Conservation (phyloP, 2,888 invertebrate species). For the Chalcis sispes region DNA sequence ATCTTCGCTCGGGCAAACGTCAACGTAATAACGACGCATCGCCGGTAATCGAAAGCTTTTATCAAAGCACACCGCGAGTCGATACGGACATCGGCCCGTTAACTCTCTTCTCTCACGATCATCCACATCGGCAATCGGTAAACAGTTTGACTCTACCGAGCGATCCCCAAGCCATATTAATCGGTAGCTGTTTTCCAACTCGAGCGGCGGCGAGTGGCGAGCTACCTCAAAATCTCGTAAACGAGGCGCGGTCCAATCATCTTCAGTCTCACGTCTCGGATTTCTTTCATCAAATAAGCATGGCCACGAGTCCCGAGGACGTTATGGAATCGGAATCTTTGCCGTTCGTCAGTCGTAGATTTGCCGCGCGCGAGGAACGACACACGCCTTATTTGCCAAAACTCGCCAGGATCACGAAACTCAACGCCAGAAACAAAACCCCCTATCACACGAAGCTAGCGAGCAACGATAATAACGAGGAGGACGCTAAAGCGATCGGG, state of each 20-base stretch:
- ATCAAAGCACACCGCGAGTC: slow-evolving; percentile 73
- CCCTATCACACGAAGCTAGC: slow-evolving; percentile 68
- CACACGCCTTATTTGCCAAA: slow-evolving; percentile 63
- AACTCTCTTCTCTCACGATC: slow-evolving; percentile 63
- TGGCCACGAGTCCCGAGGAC: slow-evolving; percentile 74
- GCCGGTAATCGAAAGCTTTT: slow-evolving; percentile 70
- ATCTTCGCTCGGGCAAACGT: slow-evolving; percentile 68
- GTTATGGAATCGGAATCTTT: slow-evolving; percentile 73
- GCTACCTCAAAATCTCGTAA: slow-evolving; percentile 71
- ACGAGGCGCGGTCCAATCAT: slow-evolving; percentile 68
- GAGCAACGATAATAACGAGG: background rate
- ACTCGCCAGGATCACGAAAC: slow-evolving; percentile 69
- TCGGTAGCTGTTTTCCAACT: slow-evolving; percentile 18
- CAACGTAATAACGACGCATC: slow-evolving; percentile 67
- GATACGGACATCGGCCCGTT: slow-evolving; percentile 73
- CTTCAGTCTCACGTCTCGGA: slow-evolving; percentile 74
- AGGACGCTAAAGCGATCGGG: background rate
- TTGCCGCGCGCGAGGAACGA: background rate
- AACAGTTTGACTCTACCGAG: slow-evolving; percentile 35
- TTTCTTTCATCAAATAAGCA: slow-evolving; percentile 73
- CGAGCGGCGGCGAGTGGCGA: slow-evolving; percentile 20
- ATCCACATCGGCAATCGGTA: background rate
- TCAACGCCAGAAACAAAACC: slow-evolving; percentile 68
- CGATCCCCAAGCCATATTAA: slow-evolving; percentile 25
- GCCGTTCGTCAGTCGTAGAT: slow-evolving; percentile 55